A percentile compares a stretch with the other conserved stretches of the same genome.
phyloP scores from a whole-genome alignment of 2,888 invertebrate species.

The Trichopria drosophilae region DNA sequence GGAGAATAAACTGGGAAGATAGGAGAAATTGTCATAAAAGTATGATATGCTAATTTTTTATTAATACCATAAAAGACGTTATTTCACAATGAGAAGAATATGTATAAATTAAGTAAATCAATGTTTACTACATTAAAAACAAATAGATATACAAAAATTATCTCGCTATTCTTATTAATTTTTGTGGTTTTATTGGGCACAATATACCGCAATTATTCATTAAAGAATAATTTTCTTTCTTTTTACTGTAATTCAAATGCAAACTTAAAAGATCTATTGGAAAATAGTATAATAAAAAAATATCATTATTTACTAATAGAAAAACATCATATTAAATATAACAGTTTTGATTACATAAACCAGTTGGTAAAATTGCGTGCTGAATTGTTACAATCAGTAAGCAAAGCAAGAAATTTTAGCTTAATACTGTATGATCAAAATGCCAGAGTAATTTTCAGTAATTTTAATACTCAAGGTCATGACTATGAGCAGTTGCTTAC shows the following conservation, averaged over 20 bases:
- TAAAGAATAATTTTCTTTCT: slow-evolving; percentile 22
- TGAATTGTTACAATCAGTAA: slow-evolving; percentile 25
- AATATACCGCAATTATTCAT: slow-evolving; percentile 21
- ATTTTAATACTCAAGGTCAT: slow-evolving; percentile 25
- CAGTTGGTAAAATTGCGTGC: slow-evolving; percentile 23
- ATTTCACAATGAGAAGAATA: slow-evolving; percentile 21
- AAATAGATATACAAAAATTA: slow-evolving; percentile 22
- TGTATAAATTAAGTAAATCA: slow-evolving; percentile 19
- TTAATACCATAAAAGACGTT: slow-evolving; percentile 24
- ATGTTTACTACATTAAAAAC: slow-evolving; percentile 19
- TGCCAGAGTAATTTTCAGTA: slow-evolving; percentile 24
- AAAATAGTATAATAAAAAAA: slow-evolving; percentile 24
- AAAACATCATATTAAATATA: slow-evolving; percentile 23
- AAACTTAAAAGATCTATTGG: slow-evolving; percentile 23
- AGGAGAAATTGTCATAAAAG: slow-evolving; percentile 25
- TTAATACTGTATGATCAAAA: slow-evolving; percentile 26
- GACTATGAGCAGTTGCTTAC: slow-evolving; percentile 26
- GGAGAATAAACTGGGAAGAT: slow-evolving; percentile 20
- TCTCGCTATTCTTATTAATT: slow-evolving; percentile 16
- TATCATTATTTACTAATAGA: slow-evolving; percentile 25
- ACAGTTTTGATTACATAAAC: slow-evolving; percentile 24
- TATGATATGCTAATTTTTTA: slow-evolving; percentile 24
- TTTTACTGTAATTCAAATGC: slow-evolving; percentile 21
- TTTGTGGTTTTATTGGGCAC: slow-evolving; percentile 20
- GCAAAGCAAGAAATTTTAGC: slow-evolving; percentile 23